phyloP scores from a whole-genome alignment of 2,888 invertebrate genomes.

The Melipona beecheii region DNA sequence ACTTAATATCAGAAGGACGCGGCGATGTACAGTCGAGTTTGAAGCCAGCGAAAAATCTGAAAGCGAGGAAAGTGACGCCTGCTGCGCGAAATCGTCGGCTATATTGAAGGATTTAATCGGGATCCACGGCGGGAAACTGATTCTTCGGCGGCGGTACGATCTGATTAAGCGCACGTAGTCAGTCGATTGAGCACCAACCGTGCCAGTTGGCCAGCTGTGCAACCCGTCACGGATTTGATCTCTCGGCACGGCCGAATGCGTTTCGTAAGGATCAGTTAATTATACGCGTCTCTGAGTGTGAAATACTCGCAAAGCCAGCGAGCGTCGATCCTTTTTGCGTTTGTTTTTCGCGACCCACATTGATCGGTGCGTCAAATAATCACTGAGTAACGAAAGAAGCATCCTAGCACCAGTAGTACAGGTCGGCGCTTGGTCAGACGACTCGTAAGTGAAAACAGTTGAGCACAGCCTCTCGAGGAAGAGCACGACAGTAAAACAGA shows the following conservation, averaged over 20 bases:
- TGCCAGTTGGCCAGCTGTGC: conserved; percentile 29
- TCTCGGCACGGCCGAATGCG: conserved; percentile 3
- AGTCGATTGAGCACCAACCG: conserved; percentile 43
- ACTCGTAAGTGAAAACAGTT: neutral
- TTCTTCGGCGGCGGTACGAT: conserved; percentile 44
- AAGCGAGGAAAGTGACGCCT: neutral
- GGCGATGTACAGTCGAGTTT: no score
- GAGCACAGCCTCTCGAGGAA: neutral
- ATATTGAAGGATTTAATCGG: conserved; percentile 61
- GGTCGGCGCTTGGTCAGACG: neutral
- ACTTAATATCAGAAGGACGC: no score
- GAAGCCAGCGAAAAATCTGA: neutral
- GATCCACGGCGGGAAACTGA: conserved; percentile 48
- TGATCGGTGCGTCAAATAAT: neutral
- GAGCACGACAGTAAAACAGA: conserved; percentile 18
- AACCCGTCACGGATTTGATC: conserved; percentile 27
- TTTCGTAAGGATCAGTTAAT: conserved; percentile 29
- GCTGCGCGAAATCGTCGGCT: neutral
- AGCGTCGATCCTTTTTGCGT: neutral
- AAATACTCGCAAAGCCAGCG: neutral
- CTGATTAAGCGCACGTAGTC: conserved; percentile 55
- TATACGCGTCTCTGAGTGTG: neutral
- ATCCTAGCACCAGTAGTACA: neutral
- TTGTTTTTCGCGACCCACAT: neutral
- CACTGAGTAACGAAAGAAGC: no score